Evolutionary conservation across 2,113 vertebrate genomes (phyloP).

Genomic region (Axis porcinus): DNA sequence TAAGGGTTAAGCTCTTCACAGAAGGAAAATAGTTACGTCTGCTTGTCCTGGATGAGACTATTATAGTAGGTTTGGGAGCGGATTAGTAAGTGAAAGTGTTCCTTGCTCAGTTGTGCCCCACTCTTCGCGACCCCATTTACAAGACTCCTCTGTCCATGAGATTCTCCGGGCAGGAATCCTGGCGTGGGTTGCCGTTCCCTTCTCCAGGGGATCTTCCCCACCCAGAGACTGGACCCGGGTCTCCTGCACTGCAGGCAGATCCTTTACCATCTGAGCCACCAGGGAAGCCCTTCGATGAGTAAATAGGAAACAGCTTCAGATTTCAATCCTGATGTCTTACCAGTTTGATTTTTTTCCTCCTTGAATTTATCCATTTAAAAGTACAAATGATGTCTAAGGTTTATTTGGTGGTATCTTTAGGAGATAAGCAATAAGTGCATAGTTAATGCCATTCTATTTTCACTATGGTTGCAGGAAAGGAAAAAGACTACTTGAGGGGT

Average conservation of each 20-base stretch:
- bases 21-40: neutral
- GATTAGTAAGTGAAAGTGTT: neutral
- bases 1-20: neutral
- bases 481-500: neutral
- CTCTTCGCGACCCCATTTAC: neutral
- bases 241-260: neutral
- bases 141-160: neutral
- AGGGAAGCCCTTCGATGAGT: neutral
- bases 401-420: neutral
- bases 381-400: neutral
- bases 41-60: neutral
- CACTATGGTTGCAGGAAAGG: neutral
- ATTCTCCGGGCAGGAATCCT: neutral
- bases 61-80: neutral
- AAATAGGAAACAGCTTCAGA: neutral
- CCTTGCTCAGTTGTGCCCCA: neutral
- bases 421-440: neutral
- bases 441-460: neutral
- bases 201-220: neutral
- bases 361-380: neutral
- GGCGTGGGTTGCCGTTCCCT: neutral
- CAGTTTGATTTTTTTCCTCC: neutral
- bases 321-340: neutral
- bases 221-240: neutral
- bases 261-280: neutral